Percentiles rank a stretch among this genome's conserved stretches.
Conservation (phyloP, 1,140 invertebrate species). For the Ephestia elutella region DNA sequence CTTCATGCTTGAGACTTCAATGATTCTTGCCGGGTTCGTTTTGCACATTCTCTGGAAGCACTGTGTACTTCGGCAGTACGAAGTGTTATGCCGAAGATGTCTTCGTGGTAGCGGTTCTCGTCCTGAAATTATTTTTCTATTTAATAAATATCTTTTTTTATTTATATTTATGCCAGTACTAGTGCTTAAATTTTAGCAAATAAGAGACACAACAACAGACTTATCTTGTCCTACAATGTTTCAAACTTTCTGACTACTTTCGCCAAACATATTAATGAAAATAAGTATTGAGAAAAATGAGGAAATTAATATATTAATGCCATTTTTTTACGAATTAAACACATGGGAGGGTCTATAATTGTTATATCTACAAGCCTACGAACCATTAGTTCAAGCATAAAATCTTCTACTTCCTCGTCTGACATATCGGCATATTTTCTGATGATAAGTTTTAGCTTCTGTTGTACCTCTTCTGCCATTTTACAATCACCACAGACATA, state of each 20-base stretch:
- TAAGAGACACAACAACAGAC: no score
- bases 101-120: constrained; percentile 95
- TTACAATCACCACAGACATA: constrained; percentile 98
- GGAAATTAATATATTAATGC: no score
- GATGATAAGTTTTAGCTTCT: constrained; percentile 91
- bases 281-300: no score
- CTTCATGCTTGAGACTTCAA: constrained; percentile 34
- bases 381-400: constrained; percentile 86
- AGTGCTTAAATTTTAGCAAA: no score
- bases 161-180: no score
- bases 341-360: no score
- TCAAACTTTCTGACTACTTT: no score
- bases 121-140: constrained; percentile 78
- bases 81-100: constrained; percentile 96
- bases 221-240: no score
- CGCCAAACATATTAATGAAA: no score
- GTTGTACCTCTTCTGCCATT: constrained; percentile 98
- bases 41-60: constrained; percentile 84
- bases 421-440: constrained; percentile 84
- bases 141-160: background rate
- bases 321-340: no score
- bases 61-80: constrained; percentile 91
- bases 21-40: constrained; percentile 46
- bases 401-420: constrained; percentile 86
- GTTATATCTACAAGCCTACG: background rate